Evolutionary conservation across 92 coral and sea anemone species (phyloP).

Genomic region (Heteractis magnifica): DNA sequence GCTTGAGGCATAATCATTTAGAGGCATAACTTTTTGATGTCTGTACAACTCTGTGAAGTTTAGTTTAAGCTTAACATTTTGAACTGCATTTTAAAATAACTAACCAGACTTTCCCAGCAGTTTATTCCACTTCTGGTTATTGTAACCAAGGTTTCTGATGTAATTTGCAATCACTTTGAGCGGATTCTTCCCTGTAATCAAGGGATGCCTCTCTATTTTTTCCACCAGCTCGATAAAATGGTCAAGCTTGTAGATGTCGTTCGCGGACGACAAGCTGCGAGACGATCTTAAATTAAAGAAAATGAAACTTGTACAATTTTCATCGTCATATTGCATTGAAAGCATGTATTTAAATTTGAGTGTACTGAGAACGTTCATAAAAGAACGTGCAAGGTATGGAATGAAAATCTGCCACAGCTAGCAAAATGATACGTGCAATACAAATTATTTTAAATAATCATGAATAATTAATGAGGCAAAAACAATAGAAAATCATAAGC

Average conservation of each 20-base stretch:
- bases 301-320: too few relatives aligned
- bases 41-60: background rate
- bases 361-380: too few relatives aligned
- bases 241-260: slow-evolving; percentile 51
- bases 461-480: too few relatives aligned
- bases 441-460: too few relatives aligned
- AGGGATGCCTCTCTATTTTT: slow-evolving; percentile 49
- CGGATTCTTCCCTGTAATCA: background rate
- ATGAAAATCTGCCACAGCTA: too few relatives aligned
- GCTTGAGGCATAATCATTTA: too few relatives aligned
- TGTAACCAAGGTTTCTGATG: slow-evolving; percentile 29
- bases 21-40: too few relatives aligned
- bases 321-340: background rate
- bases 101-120: slow-evolving; percentile 31
- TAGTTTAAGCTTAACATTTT: too few relatives aligned
- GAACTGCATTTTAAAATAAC: background rate
- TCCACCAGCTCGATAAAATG: slow-evolving; percentile 54
- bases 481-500: too few relatives aligned
- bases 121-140: slow-evolving; percentile 10
- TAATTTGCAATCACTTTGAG: slow-evolving; percentile 26
- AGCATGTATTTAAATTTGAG: background rate
- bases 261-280: background rate
- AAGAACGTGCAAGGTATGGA: too few relatives aligned
- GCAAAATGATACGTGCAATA: too few relatives aligned
- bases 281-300: background rate